phyloP scores from a whole-genome alignment of 2,113 vertebrate species.

The Lepus europaeus region DNA sequence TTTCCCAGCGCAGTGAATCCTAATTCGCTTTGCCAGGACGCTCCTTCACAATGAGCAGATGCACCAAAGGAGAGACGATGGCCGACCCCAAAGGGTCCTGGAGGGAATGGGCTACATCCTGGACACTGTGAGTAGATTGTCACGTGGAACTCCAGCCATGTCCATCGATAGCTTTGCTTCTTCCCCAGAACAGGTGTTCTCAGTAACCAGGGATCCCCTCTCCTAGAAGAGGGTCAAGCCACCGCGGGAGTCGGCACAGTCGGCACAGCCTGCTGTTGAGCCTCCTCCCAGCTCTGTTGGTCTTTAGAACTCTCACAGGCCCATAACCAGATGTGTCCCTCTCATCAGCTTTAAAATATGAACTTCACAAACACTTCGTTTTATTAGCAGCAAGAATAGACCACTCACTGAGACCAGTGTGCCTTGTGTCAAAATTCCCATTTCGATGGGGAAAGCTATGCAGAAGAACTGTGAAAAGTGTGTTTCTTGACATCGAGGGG shows the following conservation, averaged over 20 bases:
- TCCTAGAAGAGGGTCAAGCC: not conserved
- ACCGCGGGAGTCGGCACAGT: not conserved
- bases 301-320: conserved; percentile 45
- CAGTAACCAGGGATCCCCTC: not conserved
- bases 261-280: not conserved
- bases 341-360: conserved; percentile 18
- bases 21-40: not conserved
- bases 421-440: not conserved
- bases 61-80: not conserved
- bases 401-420: not conserved
- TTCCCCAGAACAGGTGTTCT: not conserved
- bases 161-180: not conserved
- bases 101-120: not conserved
- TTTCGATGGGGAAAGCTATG: not conserved
- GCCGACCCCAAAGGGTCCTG: not conserved
- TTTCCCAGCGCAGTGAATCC: conserved; percentile 32
- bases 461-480: not conserved
- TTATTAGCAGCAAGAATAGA: not conserved
- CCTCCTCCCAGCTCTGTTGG: not conserved
- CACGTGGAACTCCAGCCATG: not conserved
- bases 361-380: conserved; percentile 34
- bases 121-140: not conserved
- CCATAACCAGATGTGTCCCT: not conserved
- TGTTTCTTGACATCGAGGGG: not conserved
- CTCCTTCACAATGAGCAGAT: conserved; percentile 1